Evolutionary conservation across 2,797 vertebrate species (phyloP).

Genomic region (Margarornis squamiger): DNA sequence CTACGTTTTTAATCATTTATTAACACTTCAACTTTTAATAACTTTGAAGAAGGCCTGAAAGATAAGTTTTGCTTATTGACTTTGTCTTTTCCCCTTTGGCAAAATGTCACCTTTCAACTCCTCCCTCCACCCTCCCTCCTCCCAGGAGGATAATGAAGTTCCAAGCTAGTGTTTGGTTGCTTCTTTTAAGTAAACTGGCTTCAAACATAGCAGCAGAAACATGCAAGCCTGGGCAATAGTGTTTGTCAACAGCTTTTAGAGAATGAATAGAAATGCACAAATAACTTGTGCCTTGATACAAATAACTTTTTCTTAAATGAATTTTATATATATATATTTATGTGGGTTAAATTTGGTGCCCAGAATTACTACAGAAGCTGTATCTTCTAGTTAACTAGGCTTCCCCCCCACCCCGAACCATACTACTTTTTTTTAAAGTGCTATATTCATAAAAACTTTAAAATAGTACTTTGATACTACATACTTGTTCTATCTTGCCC

Average conservation of each 20-base stretch:
- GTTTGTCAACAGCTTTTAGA: constrained; percentile 29
- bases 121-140: not conserved
- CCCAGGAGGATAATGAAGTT: not conserved
- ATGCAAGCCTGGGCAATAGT: constrained; percentile 25
- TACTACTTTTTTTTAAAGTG: constrained; percentile 40
- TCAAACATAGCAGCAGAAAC: constrained; percentile 41
- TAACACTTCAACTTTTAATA: constrained; percentile 57
- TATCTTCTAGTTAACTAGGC: constrained; percentile 9
- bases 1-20: constrained; percentile 63
- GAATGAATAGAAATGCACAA: not conserved
- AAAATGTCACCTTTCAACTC: constrained; percentile 27
- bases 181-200: constrained; percentile 20
- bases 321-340: not conserved
- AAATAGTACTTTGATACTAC: constrained; percentile 13
- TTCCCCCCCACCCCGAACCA: not conserved
- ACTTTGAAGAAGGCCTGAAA: constrained; percentile 63
- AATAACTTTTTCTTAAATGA: not conserved
- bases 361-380: constrained; percentile 5
- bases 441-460: not conserved
- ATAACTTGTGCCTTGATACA: not conserved
- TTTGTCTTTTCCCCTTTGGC: constrained; percentile 31
- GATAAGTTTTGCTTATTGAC: constrained; percentile 49
- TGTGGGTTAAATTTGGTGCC: constrained; percentile 5
- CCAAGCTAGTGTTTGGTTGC: constrained; percentile 11
- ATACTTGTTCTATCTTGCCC: constrained; percentile 4